Conservation (phyloP, 2,113 vertebrate genomes). For the Helogale parvula region DNA sequence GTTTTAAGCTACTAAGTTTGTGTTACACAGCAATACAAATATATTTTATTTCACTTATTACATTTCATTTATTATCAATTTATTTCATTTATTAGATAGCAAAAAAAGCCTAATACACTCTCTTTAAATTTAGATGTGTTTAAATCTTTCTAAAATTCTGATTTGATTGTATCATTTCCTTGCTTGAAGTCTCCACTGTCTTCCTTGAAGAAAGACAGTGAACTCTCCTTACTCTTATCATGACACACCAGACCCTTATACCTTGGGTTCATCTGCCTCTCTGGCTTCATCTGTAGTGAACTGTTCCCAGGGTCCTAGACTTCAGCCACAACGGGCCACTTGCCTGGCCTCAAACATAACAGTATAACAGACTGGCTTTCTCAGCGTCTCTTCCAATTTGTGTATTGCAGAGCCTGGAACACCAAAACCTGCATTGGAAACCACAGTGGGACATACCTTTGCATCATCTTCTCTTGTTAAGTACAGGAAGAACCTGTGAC, state of each 20-base stretch:
- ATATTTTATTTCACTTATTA: not conserved
- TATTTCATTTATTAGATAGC: not conserved
- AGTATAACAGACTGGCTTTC: not conserved
- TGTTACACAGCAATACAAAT: not conserved
- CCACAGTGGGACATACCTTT: not conserved
- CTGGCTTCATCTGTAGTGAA: not conserved
- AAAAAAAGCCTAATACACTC: not conserved
- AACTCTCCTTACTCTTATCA: not conserved
- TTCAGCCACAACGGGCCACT: not conserved
- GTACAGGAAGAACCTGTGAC: not conserved
- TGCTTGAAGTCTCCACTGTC: not conserved
- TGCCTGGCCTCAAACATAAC: not conserved
- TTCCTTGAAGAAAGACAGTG: not conserved
- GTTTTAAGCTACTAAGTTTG: not conserved
- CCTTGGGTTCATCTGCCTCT: not conserved
- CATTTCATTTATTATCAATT: not conserved
- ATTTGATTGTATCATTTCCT: not conserved
- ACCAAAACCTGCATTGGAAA: not conserved
- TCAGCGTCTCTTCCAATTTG: not conserved
- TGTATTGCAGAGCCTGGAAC: not conserved
- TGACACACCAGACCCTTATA: not conserved
- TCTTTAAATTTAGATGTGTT: not conserved
- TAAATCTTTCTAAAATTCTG: not conserved
- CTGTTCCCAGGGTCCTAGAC: not conserved
- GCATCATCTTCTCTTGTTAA: not conserved